These are phyloP conservation scores for Pachydiplax longipennis DNA, from an alignment of 2,888 invertebrate genomes.

Conservation along the genomic window DNA sequence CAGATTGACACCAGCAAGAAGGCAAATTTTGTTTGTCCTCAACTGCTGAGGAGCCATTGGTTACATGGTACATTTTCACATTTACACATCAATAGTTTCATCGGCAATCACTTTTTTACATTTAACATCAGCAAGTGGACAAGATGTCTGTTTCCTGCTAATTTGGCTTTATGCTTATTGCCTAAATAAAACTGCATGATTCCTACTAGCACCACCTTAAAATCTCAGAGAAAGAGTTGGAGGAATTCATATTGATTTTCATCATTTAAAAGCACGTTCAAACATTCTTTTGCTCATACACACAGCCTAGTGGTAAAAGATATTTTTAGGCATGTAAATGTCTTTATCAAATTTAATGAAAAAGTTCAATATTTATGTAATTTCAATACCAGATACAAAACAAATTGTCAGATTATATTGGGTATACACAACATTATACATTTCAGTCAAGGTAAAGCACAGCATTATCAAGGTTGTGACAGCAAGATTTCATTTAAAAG, in stretches of 20 bases:
- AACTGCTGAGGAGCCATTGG: neutral
- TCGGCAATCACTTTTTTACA: neutral
- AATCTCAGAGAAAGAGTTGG: conserved; percentile 10
- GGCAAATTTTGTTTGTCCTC: conserved; percentile 8
- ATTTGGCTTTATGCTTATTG: neutral
- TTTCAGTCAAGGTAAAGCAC: conserved; percentile 43
- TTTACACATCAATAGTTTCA: neutral
- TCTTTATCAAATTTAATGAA: conserved; percentile 31
- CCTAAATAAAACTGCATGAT: conserved; percentile 35
- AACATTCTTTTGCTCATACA: conserved; percentile 24
- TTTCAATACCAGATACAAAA: conserved; percentile 39
- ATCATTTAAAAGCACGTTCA: conserved; percentile 26
- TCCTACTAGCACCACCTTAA: conserved; percentile 41
- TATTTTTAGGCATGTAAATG: conserved; percentile 37
- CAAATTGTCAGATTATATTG: conserved; percentile 31
- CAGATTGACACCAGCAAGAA: neutral
- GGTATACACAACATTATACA: conserved; percentile 31
- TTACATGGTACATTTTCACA: conserved; percentile 6
- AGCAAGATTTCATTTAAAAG: conserved; percentile 23
- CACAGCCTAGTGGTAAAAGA: conserved; percentile 25
- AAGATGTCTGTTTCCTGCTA: neutral
- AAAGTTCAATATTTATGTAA: conserved; percentile 29
- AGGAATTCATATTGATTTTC: conserved; percentile 23
- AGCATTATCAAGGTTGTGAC: conserved; percentile 30
- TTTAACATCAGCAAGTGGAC: conserved; percentile 9